phyloP scores from a whole-genome alignment of 1,140 invertebrate species.

The Anastrepha obliqua region DNA sequence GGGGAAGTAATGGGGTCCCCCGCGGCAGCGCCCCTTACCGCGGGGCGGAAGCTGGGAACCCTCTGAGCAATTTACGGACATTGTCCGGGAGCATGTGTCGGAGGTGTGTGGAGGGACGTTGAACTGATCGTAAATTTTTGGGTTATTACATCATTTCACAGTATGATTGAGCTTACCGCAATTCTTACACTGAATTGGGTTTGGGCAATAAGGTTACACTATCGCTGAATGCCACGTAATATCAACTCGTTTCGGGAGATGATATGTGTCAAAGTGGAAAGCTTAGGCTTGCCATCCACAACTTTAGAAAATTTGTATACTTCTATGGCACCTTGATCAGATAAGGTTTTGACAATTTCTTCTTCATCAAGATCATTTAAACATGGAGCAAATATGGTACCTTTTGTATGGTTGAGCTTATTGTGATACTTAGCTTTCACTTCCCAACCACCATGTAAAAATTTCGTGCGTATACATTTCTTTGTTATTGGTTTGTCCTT shows the following conservation, averaged over 20 bases:
- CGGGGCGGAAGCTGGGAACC: background rate
- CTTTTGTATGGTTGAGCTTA: background rate
- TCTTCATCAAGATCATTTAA: constrained; percentile 15
- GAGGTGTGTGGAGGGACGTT: background rate
- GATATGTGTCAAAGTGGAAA: background rate
- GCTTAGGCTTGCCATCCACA: background rate
- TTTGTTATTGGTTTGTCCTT: background rate
- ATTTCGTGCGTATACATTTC: background rate
- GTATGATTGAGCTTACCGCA: background rate
- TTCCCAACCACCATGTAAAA: background rate
- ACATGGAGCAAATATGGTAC: constrained; percentile 12
- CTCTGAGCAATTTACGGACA: background rate
- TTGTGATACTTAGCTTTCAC: constrained; percentile 9
- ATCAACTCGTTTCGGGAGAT: background rate
- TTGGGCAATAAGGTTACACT: too few relatives aligned
- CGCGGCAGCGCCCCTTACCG: too few relatives aligned
- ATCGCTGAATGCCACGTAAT: background rate
- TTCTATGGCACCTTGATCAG: background rate
- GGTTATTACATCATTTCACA: background rate
- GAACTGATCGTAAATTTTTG: background rate
- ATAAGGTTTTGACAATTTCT: background rate
- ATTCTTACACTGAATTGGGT: too few relatives aligned
- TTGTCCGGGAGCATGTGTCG: background rate
- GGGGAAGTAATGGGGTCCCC: too few relatives aligned
- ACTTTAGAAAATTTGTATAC: constrained; percentile 2